These are phyloP conservation scores for Regulus satrapa DNA, from an alignment of 2,113 vertebrate species.

Conservation along the genomic window DNA sequence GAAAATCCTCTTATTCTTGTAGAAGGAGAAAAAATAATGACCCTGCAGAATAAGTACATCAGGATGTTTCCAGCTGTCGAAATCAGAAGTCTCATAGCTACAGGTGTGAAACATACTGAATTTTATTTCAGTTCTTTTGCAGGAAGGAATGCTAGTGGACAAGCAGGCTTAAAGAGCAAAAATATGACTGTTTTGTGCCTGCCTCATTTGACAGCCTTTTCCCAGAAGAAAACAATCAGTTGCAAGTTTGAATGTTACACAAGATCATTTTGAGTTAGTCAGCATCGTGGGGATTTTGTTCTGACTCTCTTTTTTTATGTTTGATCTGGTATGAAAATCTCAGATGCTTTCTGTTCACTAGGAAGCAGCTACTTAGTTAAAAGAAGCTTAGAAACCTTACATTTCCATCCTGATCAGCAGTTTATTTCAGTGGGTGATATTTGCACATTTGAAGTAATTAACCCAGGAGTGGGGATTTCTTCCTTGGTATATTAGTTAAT, in stretches of 20 bases:
- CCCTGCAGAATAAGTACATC: neutral
- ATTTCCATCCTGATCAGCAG: neutral
- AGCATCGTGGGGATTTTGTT: neutral
- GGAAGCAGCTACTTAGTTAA: neutral
- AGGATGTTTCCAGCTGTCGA: neutral
- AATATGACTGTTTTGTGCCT: neutral
- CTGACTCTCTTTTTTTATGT: neutral
- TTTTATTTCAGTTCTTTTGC: neutral
- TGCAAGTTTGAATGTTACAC: neutral
- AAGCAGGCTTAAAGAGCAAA: neutral
- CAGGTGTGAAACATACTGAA: neutral
- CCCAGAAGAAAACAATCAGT: neutral
- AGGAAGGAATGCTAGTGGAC: neutral
- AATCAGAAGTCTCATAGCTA: neutral
- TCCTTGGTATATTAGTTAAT: neutral
- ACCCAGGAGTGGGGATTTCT: neutral
- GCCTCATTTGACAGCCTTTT: neutral
- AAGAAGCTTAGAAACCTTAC: neutral
- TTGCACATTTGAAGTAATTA: neutral
- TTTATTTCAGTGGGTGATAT: neutral
- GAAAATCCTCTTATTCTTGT: accelerated
- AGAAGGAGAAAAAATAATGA: accelerated
- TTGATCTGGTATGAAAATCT: neutral
- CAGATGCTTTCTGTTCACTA: neutral
- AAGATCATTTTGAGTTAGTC: neutral